Conservation (phyloP, 2,797 vertebrate genomes). For the Telmatherina bonti region DNA sequence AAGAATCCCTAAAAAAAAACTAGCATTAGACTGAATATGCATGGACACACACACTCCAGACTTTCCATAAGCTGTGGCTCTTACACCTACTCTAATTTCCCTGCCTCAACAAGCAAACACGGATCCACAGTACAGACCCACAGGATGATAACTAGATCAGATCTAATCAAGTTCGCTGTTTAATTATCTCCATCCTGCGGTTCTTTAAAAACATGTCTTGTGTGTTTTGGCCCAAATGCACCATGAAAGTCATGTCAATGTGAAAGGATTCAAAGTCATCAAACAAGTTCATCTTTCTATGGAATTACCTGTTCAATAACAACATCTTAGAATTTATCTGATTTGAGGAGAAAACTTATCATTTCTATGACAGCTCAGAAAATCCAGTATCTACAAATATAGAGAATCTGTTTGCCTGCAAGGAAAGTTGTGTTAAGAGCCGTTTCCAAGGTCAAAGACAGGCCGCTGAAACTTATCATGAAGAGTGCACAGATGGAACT, state of each 20-base stretch:
- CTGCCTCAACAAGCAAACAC: constrained; percentile 10
- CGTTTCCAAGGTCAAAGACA: constrained; percentile 8
- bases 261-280: background rate
- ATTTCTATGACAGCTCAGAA: background rate
- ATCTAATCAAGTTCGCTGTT: constrained; percentile 20
- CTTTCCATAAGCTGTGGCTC: constrained; percentile 25
- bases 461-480: constrained; percentile 11
- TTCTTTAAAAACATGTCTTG: background rate
- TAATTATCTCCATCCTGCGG: constrained; percentile 1
- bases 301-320: background rate
- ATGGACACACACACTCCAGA: constrained; percentile 1
- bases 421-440: background rate
- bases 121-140: background rate
- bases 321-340: background rate
- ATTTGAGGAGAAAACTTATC: background rate
- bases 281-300: background rate
- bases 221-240: background rate
- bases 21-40: constrained; percentile 7
- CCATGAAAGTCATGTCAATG: background rate
- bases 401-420: background rate
- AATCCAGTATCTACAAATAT: background rate
- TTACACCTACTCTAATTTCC: constrained; percentile 9
- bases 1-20: constrained; percentile 26
- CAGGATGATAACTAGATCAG: background rate
- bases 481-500: constrained; percentile 11